Percentiles rank a stretch among this genome's conserved stretches.
These are phyloP conservation scores for Lycodopsis pacificus DNA, from an alignment of 2,797 vertebrate species.

Conservation along the genomic window DNA sequence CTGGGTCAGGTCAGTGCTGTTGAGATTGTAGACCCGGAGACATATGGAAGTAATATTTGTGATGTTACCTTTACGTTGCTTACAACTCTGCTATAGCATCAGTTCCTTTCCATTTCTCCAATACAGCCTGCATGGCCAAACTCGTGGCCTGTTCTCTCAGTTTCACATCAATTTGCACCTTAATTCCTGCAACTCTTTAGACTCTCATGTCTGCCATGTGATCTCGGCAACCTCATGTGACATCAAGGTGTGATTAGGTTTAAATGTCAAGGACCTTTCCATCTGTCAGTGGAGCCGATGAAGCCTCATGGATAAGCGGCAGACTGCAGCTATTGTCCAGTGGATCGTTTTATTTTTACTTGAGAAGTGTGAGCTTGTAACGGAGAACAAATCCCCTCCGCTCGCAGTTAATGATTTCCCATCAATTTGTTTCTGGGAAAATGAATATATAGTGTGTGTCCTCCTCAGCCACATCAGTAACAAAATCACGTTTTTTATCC, in stretches of 20 bases:
- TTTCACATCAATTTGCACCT: constrained; percentile 10
- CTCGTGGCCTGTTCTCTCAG: not conserved
- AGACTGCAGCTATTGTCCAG: constrained; percentile 1
- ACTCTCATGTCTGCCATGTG: not conserved
- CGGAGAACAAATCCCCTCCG: not conserved
- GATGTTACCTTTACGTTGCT: not conserved
- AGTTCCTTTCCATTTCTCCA: not conserved
- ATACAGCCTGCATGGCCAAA: not conserved
- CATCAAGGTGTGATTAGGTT: constrained; percentile 24
- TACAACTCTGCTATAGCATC: not conserved
- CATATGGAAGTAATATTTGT: not conserved
- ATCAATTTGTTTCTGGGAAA: not conserved
- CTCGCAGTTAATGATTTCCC: constrained; percentile 28
- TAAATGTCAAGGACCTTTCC: constrained; percentile 26
- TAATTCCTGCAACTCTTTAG: not conserved
- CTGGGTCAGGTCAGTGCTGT: constrained; percentile 89
- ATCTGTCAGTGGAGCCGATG: constrained; percentile 14
- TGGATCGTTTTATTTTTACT: constrained; percentile 14
- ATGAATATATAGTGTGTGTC: not conserved
- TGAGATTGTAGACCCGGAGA: not conserved
- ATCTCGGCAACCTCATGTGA: not conserved
- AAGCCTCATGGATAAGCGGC: not conserved
- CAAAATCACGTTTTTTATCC: constrained; percentile 21
- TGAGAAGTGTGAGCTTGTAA: constrained; percentile 24
- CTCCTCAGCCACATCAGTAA: constrained; percentile 20